Evolutionary conservation across 2,113 vertebrate genomes (phyloP).

Genomic region (Tursiops truncatus): DNA sequence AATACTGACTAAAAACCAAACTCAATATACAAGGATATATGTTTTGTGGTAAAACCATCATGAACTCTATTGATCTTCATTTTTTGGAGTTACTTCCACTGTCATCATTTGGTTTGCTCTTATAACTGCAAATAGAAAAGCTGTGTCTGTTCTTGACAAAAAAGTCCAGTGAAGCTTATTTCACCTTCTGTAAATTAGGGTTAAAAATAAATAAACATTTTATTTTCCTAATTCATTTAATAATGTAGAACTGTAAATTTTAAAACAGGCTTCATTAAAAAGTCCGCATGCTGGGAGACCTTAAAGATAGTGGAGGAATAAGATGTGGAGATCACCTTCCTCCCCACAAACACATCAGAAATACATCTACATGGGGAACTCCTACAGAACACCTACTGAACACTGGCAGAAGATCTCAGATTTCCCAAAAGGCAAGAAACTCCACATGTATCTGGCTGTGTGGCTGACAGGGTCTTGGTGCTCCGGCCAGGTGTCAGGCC

Average conservation of each 20-base stretch:
- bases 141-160: neutral
- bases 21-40: neutral
- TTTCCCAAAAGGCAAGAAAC: too few relatives aligned
- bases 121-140: neutral
- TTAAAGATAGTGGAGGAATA: too few relatives aligned
- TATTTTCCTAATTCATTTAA: neutral
- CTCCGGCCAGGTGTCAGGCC: too few relatives aligned
- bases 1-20: neutral
- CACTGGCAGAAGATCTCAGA: too few relatives aligned
- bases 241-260: neutral
- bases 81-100: neutral
- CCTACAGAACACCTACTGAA: too few relatives aligned
- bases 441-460: too few relatives aligned
- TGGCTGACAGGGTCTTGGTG: too few relatives aligned
- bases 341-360: too few relatives aligned
- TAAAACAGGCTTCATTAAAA: neutral
- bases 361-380: too few relatives aligned
- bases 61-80: neutral
- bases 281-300: too few relatives aligned
- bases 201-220: constrained; percentile 1
- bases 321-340: too few relatives aligned
- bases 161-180: neutral
- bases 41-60: neutral
- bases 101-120: neutral
- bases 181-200: neutral